A percentile compares a stretch with the other conserved stretches of the same genome.
These are phyloP conservation scores for Solenodon paradoxus DNA, from an alignment of 2,113 vertebrate species.

Conservation along the genomic window DNA sequence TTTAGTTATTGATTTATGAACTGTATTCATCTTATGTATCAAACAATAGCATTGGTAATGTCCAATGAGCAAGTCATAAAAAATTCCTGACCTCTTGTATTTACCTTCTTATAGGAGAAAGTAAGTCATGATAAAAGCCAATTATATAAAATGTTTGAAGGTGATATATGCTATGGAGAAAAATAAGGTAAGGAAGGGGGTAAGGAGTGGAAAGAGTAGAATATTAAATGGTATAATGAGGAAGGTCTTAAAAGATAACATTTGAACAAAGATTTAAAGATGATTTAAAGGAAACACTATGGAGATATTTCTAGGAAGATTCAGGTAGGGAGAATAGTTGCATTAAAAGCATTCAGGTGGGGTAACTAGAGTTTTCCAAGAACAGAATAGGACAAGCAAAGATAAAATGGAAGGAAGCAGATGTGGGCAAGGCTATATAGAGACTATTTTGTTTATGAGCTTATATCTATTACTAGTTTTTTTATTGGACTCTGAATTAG, in stretches of 20 bases:
- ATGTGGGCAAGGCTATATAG: neutral
- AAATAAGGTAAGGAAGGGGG: neutral
- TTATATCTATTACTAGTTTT: neutral
- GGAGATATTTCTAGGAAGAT: neutral
- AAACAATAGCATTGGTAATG: neutral
- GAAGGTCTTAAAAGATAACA: neutral
- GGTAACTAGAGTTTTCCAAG: neutral
- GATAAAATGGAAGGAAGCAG: neutral
- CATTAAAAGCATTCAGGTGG: neutral
- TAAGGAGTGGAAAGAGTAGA: too few species aligned
- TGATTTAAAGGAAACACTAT: neutral
- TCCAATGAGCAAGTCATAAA: neutral
- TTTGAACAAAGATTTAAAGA: neutral
- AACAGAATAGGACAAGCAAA: neutral
- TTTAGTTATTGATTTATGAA: neutral
- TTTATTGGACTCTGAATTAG: neutral
- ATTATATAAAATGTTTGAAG: neutral
- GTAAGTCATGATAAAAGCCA: neutral
- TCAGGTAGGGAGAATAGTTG: neutral
- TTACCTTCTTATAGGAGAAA: neutral
- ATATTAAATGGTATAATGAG: neutral
- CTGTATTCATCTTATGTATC: neutral
- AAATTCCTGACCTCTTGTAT: neutral
- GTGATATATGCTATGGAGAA: neutral
- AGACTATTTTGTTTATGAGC: neutral